Evolutionary conservation across 2,113 vertebrate species (phyloP).

Genomic region (Siniperca chuatsi): DNA sequence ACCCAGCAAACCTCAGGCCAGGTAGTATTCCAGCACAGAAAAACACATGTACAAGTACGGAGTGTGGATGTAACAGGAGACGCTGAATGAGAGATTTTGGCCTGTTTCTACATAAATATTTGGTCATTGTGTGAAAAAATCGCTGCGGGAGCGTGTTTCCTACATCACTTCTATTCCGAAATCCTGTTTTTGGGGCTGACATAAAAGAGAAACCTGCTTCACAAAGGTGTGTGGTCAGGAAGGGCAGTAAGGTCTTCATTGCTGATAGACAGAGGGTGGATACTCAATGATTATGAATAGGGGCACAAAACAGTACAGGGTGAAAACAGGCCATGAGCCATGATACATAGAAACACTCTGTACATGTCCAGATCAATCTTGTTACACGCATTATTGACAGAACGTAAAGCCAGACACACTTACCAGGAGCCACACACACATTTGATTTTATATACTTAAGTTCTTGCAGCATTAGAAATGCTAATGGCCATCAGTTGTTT

Average conservation of each 20-base stretch:
- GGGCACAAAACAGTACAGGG: neutral
- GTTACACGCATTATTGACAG: neutral
- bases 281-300: neutral
- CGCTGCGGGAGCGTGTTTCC: neutral
- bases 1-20: neutral
- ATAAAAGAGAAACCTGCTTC: neutral
- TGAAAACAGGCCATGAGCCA: neutral
- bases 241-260: neutral
- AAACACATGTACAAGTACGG: neutral
- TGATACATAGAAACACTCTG: neutral
- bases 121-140: neutral
- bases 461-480: no score
- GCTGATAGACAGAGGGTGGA: neutral
- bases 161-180: neutral
- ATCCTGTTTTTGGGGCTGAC: neutral
- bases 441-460: neutral
- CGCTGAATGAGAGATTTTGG: neutral
- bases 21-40: neutral
- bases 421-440: neutral
- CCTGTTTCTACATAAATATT: neutral
- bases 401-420: neutral
- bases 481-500: no score
- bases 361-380: neutral
- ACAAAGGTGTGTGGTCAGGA: neutral
- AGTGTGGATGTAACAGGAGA: neutral